Evolutionary conservation across 2,888 invertebrate species (phyloP), one percentile per base, ranked within the genome.

Genomic region (Drosophila pegasa): DNA sequence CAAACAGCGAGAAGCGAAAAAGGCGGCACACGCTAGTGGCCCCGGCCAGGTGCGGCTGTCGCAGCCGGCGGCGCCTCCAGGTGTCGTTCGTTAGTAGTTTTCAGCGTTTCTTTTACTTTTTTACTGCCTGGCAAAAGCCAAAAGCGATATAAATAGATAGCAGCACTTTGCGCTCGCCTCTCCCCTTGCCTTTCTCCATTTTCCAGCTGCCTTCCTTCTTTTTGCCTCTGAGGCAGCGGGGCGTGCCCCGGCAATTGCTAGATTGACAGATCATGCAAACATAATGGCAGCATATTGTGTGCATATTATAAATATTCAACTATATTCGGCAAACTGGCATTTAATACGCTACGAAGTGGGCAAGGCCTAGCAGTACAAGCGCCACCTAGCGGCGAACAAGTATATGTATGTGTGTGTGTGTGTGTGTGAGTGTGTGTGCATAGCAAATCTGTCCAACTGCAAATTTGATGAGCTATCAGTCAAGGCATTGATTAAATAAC

Each of bases 261-360:
- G 88, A 87, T 88, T 84, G 83, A 84, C 83, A 84, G 83, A 84
- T 84, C 83, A 87, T 84, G 83, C 88, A 84, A 84, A 82, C 84
- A 78, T 85, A 87, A 87, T 87, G 85, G 87, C 87, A 87, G 82
- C 71, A 69, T 75, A 75, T 80, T 81, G 85, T 75, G 76, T 78
- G 69, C 85, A 76, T 85, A 82, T 82, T 81, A 78, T 82, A 85
- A 84, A 85, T 85, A 87, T 85, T 83, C 87, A 87, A 82, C 82
- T 87, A 87, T 79, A 78, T 84, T 56, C 76, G 72, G 73, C 82
- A 81, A 77, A 65, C 66, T 77, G 78, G 73, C 75, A 73, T 58
- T 73, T 64, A 64, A 73, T 73, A 61, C 37, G 45, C 27, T 22
- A 33, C 48, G 16, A 40, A 25, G n/a, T n/a, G 43, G 25, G 31